Base-by-base conservation (phyloP, 2,797 vertebrate species). In the Malacoctenus gilli region DNA sequence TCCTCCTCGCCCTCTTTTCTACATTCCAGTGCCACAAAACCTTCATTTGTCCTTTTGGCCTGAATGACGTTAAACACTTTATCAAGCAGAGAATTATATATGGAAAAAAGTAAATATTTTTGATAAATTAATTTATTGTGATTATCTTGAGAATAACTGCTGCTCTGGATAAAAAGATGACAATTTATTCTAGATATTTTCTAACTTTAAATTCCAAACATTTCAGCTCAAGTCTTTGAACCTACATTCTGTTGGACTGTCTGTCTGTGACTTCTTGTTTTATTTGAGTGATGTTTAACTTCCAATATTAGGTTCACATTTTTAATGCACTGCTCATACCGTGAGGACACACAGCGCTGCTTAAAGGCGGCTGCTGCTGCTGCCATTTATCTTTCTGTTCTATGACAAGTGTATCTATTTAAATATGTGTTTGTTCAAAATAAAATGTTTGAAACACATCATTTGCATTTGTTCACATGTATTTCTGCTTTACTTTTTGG, bases 41-140 rank as follows among this genome's bases (percentile, higher is more conserved):
- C 52, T 11, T 61, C 65, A 7, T 25, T 49, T 52, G 9, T 54
- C 23, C 44, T 61, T 53, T 46, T 55, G n/a, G 16, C 59, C 37
- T 32, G 51, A 64, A 65, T 57, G 51, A 28, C 5, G 22, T 42
- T 7, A 35, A 25, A 22, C 60, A 11, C 22, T 61, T 3, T 51
- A 59, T 50, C 4, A 69, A 61, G 31, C 34, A 55, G 43, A 42
- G 11, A 61, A 65, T 50, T 28, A 34, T 57, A n/a, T n/a, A n/a
- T n/a, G n/a, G n/a, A n/a, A n/a, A 23, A 43, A 40, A 51, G 31
- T 20, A 56, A 39, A 51, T 82, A 80, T 72, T 83, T 80, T 84
- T 84, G 65, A 82, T 78, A 69, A 77, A 49, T 44, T 75, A 58
- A 82, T 80, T 72, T 69, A 51, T 66, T 4, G 19, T 55, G 11